phyloP scores from a whole-genome alignment of 2,888 invertebrate genomes.

The Ophraella communa region DNA sequence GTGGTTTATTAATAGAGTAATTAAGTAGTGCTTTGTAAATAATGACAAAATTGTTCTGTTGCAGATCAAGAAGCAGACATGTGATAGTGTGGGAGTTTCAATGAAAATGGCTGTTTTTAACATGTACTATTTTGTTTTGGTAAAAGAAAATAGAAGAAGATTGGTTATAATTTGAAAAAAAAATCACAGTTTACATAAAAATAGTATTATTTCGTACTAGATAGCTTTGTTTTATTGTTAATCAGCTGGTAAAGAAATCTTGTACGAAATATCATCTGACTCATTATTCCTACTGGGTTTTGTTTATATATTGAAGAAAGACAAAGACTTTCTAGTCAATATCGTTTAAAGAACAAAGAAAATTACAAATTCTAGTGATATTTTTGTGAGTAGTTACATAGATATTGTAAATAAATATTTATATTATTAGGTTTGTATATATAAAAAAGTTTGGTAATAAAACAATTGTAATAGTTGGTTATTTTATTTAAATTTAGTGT shows the following conservation, averaged over 20 bases:
- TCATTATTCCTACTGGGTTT: too few species aligned
- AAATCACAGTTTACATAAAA: too few species aligned
- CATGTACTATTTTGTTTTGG: background rate
- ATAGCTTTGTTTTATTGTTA: background rate
- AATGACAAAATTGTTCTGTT: background rate
- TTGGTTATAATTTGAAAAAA: too few species aligned
- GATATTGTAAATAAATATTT: background rate
- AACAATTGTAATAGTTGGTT: background rate
- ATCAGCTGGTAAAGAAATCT: too few species aligned
- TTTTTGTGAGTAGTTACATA: background rate
- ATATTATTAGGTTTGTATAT: background rate
- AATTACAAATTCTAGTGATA: conserved; percentile 2
- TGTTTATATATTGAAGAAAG: too few species aligned
- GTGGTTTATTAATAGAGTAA: background rate
- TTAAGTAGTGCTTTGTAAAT: too few species aligned
- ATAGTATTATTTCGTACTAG: too few species aligned
- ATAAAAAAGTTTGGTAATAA: conserved; percentile 2
- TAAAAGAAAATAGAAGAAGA: background rate
- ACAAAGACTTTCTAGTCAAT: background rate
- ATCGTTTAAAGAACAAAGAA: background rate
- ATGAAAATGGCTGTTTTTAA: background rate
- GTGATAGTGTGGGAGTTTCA: background rate
- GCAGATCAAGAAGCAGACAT: background rate
- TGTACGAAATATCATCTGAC: background rate
- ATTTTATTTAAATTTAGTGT: background rate